These are phyloP conservation scores for Pseudobourletiella spinata DNA, from an alignment of 1,140 invertebrate species.

Conservation along the genomic window DNA sequence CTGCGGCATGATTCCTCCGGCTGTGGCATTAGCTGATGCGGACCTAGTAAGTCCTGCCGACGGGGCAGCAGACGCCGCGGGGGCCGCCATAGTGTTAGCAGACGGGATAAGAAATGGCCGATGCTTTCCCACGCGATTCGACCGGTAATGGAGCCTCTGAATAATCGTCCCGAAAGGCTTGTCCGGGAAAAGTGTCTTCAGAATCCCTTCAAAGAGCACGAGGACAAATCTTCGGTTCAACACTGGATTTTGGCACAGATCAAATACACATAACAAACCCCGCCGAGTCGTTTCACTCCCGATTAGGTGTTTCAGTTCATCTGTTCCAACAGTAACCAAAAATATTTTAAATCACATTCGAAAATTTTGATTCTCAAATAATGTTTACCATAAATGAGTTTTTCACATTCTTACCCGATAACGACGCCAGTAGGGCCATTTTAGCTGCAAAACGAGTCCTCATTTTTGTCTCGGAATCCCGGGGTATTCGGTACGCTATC, in stretches of 20 bases:
- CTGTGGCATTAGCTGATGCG: not conserved
- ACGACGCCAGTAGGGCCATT: constrained; percentile 65
- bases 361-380: not conserved
- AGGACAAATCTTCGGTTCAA: constrained; percentile 77
- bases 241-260: constrained; percentile 57
- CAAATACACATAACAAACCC: constrained; percentile 80
- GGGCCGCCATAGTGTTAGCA: not conserved
- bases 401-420: constrained; percentile 52
- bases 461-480: constrained; percentile 63
- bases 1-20: not conserved
- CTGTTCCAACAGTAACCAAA: constrained; percentile 45
- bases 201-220: constrained; percentile 74
- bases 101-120: constrained; percentile 30
- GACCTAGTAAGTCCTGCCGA: not conserved
- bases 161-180: constrained; percentile 23
- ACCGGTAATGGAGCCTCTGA: constrained; percentile 33
- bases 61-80: not conserved
- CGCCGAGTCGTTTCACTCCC: constrained; percentile 78
- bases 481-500: constrained; percentile 51
- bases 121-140: constrained; percentile 30
- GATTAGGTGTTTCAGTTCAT: constrained; percentile 84
- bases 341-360: not conserved
- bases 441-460: constrained; percentile 76
- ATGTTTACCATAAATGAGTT: not conserved
- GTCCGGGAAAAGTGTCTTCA: constrained; percentile 65